phyloP scores from a whole-genome alignment of 2,113 vertebrate species.

The Podarcis muralis region DNA sequence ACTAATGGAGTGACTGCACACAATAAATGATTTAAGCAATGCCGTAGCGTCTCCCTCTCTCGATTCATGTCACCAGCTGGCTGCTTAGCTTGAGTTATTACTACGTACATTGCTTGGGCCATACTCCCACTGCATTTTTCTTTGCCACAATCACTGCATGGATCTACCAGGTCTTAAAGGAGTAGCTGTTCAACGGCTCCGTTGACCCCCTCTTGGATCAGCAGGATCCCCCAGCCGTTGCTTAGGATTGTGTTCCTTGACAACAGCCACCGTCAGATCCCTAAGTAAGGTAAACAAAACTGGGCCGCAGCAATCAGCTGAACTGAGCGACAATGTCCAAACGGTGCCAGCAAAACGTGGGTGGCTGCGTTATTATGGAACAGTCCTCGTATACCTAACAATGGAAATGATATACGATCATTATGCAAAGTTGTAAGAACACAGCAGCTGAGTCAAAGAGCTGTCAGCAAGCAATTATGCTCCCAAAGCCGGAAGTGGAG shows the following conservation, averaged over 20 bases:
- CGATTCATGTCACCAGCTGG: background rate
- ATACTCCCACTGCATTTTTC: background rate
- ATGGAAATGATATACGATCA: background rate
- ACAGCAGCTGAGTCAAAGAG: background rate
- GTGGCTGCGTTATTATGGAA: background rate
- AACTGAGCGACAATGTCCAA: background rate
- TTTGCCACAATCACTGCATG: background rate
- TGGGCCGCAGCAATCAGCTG: conserved; percentile 12
- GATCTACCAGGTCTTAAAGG: background rate
- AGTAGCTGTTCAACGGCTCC: conserved; percentile 19
- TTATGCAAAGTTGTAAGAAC: conserved; percentile 15
- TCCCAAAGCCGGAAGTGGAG: conserved; percentile 13
- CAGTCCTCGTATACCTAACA: background rate
- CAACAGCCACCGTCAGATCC: background rate
- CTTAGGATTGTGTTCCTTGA: conserved; percentile 29
- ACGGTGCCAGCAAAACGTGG: background rate
- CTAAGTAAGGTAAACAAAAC: background rate
- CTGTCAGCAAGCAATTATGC: background rate
- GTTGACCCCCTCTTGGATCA: conserved; percentile 14
- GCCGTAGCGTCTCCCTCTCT: background rate
- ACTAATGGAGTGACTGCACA: background rate
- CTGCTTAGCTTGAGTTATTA: background rate
- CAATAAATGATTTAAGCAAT: background rate
- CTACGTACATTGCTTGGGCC: background rate
- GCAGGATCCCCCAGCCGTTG: conserved; percentile 6